A percentile compares a stretch with the other conserved stretches of the same genome.
phyloP scores from a whole-genome alignment of 2,113 vertebrate species.

The Tupaia tana region DNA sequence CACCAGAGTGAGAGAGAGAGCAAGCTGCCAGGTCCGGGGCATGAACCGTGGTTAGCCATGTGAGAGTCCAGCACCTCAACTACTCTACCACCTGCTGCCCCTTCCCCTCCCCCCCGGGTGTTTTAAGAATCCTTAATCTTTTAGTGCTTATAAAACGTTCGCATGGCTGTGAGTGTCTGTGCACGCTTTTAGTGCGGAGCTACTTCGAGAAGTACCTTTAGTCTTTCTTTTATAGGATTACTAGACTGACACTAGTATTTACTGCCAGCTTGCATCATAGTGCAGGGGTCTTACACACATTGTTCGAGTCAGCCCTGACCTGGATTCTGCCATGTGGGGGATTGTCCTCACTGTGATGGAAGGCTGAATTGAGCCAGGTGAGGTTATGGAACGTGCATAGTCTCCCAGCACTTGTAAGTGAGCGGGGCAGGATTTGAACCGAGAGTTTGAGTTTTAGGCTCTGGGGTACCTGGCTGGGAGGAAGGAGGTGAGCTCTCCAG shows the following conservation, averaged over 20 bases:
- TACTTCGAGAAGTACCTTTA: constrained; percentile 7
- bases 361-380: not conserved
- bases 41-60: too few relatives aligned
- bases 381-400: not conserved
- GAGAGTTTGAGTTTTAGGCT: not conserved
- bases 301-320: not conserved
- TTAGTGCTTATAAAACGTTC: not conserved
- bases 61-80: too few relatives aligned
- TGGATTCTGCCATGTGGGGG: not conserved
- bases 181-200: not conserved
- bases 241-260: not conserved
- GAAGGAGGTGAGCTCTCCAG: not conserved
- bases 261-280: not conserved
- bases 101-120: not conserved
- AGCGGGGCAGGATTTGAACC: not conserved
- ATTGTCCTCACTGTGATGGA: not conserved
- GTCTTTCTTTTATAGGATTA: not conserved
- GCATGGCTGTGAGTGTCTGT: too few relatives aligned
- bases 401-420: not conserved
- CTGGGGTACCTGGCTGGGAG: not conserved
- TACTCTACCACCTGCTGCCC: too few relatives aligned
- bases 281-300: not conserved
- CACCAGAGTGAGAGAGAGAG: too few relatives aligned
- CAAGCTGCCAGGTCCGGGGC: too few relatives aligned
- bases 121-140: not conserved